Conservation (phyloP, 2,797 vertebrate genomes). For the Propithecus deckenii region DNA sequence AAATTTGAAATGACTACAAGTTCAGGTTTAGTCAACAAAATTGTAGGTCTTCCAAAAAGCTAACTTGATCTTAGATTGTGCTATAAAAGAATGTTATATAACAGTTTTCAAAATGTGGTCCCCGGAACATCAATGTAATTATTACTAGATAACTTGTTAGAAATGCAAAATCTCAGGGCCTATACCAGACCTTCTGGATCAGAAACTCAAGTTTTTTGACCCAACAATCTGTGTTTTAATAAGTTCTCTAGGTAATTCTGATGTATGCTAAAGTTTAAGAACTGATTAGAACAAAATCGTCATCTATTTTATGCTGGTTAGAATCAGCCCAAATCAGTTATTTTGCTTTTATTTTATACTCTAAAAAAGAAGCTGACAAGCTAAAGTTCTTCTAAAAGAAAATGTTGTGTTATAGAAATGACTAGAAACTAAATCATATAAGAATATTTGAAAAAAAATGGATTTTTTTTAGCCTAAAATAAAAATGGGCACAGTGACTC, state of each 20-base stretch:
- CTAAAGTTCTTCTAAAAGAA: background rate
- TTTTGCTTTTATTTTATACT: constrained; percentile 7
- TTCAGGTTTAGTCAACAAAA: background rate
- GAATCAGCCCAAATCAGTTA: background rate
- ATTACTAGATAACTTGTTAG: background rate
- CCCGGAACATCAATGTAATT: background rate
- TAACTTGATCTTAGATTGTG: background rate
- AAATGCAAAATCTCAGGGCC: background rate
- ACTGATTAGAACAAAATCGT: background rate
- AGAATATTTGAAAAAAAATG: background rate
- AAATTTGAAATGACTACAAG: constrained; percentile 3
- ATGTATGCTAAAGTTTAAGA: constrained; percentile 14
- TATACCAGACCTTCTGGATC: background rate
- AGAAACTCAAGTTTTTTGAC: background rate
- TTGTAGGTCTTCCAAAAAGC: background rate
- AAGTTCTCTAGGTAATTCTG: background rate
- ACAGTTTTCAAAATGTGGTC: constrained; percentile 18
- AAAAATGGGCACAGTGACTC: background rate
- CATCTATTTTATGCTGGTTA: background rate
- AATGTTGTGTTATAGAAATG: background rate
- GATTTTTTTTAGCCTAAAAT: background rate
- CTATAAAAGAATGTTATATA: background rate
- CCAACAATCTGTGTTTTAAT: background rate
- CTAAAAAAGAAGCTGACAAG: background rate
- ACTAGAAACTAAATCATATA: background rate